A percentile compares a stretch with the other conserved stretches of the same genome.
Conservation (phyloP, 2,888 invertebrate species). For the Dichetophora obliterata region DNA sequence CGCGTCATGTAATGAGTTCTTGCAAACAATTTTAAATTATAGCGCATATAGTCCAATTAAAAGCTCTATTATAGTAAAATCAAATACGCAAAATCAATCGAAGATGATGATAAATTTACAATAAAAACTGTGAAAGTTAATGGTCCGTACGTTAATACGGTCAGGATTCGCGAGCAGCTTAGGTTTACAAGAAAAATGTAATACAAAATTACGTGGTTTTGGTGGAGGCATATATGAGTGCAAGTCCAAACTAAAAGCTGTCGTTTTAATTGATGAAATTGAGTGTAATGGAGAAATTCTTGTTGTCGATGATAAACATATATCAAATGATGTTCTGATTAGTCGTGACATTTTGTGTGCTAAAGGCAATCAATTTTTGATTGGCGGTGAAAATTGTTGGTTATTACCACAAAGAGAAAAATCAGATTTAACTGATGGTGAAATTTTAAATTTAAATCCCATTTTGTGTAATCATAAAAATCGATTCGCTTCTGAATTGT, state of each 20-base stretch:
- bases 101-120: slow-evolving; percentile 15
- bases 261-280: neutral
- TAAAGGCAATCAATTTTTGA: neutral
- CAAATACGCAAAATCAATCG: neutral
- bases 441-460: neutral
- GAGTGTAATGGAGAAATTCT: neutral
- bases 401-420: neutral
- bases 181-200: neutral
- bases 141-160: slow-evolving; percentile 2
- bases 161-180: slow-evolving; percentile 7
- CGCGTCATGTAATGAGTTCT: neutral
- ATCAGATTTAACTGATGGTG: neutral
- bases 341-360: slow-evolving; percentile 31
- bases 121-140: slow-evolving; percentile 17
- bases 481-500: neutral
- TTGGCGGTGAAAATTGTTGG: slow-evolving; percentile 24
- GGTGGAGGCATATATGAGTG: slow-evolving; percentile 14
- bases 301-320: slow-evolving; percentile 18
- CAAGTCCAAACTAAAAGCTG: neutral
- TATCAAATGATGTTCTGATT: neutral
- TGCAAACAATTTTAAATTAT: neutral
- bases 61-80: neutral
- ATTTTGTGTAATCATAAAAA: neutral
- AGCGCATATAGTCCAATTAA: too few relatives aligned
- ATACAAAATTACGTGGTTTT: slow-evolving; percentile 15